phyloP scores from a whole-genome alignment of 2,113 vertebrate genomes.

The Zapus hudsonius region DNA sequence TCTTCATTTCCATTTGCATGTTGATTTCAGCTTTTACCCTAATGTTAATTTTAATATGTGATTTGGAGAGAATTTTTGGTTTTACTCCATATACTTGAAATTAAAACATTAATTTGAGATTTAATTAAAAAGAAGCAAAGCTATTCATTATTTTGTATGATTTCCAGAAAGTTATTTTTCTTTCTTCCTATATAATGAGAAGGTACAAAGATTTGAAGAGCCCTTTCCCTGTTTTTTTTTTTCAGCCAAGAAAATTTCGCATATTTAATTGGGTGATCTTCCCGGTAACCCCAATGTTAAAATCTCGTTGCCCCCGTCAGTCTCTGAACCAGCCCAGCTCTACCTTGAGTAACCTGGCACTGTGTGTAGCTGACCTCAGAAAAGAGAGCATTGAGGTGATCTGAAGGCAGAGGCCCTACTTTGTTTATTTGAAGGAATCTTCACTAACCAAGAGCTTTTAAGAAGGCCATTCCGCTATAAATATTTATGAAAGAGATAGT shows the following conservation, averaged over 20 bases:
- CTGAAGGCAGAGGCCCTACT: not conserved
- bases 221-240: constrained; percentile 7
- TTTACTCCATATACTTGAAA: not conserved
- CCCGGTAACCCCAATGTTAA: not conserved
- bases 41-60: not conserved
- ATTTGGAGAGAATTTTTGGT: constrained; percentile 28
- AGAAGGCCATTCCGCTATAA: constrained; percentile 44
- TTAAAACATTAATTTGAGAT: constrained; percentile 55
- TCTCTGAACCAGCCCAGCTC: not conserved
- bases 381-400: not conserved
- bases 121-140: constrained; percentile 24
- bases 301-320: not conserved
- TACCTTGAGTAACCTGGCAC: not conserved
- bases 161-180: constrained; percentile 13
- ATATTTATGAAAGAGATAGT: constrained; percentile 54
- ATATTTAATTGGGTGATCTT: not conserved
- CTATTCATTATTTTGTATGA: constrained; percentile 31
- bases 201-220: constrained; percentile 7
- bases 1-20: not conserved
- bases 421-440: constrained; percentile 52
- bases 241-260: constrained; percentile 33
- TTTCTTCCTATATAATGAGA: constrained; percentile 6
- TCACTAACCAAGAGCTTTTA: constrained; percentile 48
- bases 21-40: not conserved
- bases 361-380: not conserved